Conservation (phyloP, 2,113 vertebrate genomes). For the Tyrannus savana region DNA sequence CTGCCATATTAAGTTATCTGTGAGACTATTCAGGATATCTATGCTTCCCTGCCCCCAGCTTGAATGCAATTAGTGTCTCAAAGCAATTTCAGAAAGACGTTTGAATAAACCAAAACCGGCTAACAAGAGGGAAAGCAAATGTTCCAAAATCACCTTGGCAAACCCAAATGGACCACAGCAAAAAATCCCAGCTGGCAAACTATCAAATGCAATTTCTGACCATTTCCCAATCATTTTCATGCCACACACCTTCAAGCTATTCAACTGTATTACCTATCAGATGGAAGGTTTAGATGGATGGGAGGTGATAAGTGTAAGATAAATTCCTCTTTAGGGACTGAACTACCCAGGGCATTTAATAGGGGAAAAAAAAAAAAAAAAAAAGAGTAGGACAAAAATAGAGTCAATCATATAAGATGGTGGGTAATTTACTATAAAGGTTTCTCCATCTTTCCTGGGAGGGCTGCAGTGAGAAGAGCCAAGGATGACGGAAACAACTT, state of each 20-base stretch:
- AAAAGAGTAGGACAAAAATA: background rate
- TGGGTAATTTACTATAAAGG: background rate
- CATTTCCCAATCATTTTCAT: background rate
- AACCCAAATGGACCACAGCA: background rate
- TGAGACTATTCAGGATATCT: background rate
- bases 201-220: background rate
- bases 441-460: background rate
- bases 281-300: background rate
- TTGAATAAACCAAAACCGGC: background rate
- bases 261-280: background rate
- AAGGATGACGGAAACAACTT: background rate
- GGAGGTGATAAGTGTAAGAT: background rate
- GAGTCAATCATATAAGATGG: background rate
- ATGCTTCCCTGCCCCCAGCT: background rate
- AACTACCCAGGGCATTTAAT: background rate
- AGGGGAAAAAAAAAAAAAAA: fast-evolving
- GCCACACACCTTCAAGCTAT: background rate
- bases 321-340: background rate
- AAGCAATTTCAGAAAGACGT: background rate
- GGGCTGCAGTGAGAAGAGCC: background rate
- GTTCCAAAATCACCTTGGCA: background rate
- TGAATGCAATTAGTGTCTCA: background rate
- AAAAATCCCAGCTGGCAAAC: background rate
- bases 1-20: background rate
- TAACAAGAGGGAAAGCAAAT: background rate